Evolutionary conservation across 2,797 vertebrate genomes (phyloP).

Genomic region (Sebastes taczanowskii): DNA sequence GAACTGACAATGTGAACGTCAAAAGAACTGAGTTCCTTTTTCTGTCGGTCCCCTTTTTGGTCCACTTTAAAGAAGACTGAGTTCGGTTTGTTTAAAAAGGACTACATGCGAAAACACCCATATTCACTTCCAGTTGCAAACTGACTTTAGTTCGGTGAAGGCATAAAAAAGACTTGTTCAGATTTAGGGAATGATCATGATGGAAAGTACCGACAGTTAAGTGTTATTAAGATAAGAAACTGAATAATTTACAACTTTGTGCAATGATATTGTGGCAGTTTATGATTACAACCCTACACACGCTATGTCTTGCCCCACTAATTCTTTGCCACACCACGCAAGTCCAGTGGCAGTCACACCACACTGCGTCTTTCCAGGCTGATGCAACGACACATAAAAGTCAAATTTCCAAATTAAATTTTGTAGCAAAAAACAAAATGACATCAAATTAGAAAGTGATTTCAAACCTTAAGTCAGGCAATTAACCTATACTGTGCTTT

Average conservation of each 20-base stretch:
- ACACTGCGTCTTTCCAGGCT: neutral
- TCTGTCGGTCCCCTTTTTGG: too few species aligned
- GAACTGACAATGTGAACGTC: too few species aligned
- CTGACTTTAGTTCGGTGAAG: neutral
- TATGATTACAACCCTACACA: neutral
- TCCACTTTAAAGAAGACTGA: too few species aligned
- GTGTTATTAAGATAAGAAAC: neutral
- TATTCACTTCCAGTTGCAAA: neutral
- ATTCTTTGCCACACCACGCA: neutral
- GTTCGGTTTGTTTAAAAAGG: too few species aligned
- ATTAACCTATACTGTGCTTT: slow-evolving; percentile 38
- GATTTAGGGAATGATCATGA: neutral
- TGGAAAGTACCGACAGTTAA: neutral
- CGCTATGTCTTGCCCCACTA: neutral
- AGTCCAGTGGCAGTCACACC: too few species aligned
- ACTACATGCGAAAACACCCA: too few species aligned
- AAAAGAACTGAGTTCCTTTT: too few species aligned
- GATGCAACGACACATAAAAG: neutral
- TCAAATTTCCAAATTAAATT: neutral
- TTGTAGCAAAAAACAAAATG: neutral
- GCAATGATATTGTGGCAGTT: neutral
- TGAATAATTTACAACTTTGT: neutral
- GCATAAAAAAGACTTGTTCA: too few species aligned
- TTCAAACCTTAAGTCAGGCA: slow-evolving; percentile 4
- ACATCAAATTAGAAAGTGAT: neutral